A percentile compares a stretch with the other conserved stretches of the same genome.
Conservation (phyloP, 2,113 vertebrate species). For the Vulpes lagopus region DNA sequence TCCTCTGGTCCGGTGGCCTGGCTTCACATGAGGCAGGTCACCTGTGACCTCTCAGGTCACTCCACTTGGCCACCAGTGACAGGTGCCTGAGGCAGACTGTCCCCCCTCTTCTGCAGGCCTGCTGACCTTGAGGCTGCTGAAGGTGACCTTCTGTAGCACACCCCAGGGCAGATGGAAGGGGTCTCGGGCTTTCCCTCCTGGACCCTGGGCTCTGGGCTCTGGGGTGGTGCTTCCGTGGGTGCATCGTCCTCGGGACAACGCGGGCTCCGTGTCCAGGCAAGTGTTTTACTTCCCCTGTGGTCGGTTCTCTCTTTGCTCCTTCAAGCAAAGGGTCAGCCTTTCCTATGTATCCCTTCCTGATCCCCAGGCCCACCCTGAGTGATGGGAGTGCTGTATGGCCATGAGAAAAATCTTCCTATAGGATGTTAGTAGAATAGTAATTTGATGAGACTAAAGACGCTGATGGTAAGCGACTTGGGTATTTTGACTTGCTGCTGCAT, state of each 20-base stretch:
- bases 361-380: background rate
- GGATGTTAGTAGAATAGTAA: background rate
- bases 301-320: slow-evolving; percentile 75
- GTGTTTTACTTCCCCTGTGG: slow-evolving; percentile 70
- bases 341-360: slow-evolving; percentile 31
- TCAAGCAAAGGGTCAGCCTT: slow-evolving; percentile 64
- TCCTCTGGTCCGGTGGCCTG: slow-evolving; percentile 43
- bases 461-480: background rate
- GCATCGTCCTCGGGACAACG: background rate
- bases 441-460: slow-evolving; percentile 19
- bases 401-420: slow-evolving; percentile 29
- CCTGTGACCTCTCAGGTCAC: slow-evolving; percentile 47
- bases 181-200: no score
- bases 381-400: background rate
- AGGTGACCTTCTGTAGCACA: slow-evolving; percentile 52
- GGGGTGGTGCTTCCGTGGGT: no score
- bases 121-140: slow-evolving; percentile 75
- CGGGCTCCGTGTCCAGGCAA: slow-evolving; percentile 68
- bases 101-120: slow-evolving; percentile 72
- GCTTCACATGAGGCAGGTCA: slow-evolving; percentile 57
- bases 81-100: slow-evolving; percentile 68
- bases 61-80: slow-evolving; percentile 68
- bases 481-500: background rate
- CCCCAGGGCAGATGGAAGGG: background rate
- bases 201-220: no score